Evolutionary conservation across 2,113 vertebrate genomes (phyloP), one percentile per base, ranked within the genome.

Genomic region (Brienomyrus brachyistius): DNA sequence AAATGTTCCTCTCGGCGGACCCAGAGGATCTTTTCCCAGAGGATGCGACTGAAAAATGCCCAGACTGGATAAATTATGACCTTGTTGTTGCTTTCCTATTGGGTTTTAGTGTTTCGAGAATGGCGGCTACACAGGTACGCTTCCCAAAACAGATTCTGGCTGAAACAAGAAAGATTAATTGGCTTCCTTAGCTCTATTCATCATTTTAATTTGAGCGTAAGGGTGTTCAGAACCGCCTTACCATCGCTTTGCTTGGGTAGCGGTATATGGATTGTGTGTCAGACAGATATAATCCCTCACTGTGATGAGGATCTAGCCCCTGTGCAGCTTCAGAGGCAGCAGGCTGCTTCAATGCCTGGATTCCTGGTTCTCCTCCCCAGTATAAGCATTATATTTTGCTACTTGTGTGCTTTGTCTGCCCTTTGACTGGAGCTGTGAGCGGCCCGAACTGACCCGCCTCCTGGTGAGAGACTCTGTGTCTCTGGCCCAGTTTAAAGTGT

Each of bases 1-100:
- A 86, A 27, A 31, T 51, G 45, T 31, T 51, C 19, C 4, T 86
- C 45, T 50, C 47, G 31, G 83, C 45, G 4, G 48, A 50, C 27
- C 27, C n/a, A n/a, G n/a, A n/a, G n/a, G n/a, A n/a, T 86, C 83
- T 51, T n/a, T 15, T 51, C 83, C 83, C n/a, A 11, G 43, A 50
- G 83, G 45, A 86, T 50, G 9, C 19, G 43, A 5, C 21, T 21
- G 82, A 48, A 84, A 47, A 45, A 84, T 84, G 40, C 82, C 21
- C 82, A 27, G 83, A 31, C 83, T 86, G 45, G 83, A 86, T 48
- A 86, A 86, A 86, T 19, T 4, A 50, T 50, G 83, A 85, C 83
- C 43, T 17, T 23, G n/a, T 27, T 50, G 21, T 10, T 51, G 83
- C 9, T 86, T 86, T 50, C 21, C 47, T 85, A n/a, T 43, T 85